Evolutionary conservation across 2,113 vertebrate genomes (phyloP).

Genomic region (Neomonachus schauinslandi): DNA sequence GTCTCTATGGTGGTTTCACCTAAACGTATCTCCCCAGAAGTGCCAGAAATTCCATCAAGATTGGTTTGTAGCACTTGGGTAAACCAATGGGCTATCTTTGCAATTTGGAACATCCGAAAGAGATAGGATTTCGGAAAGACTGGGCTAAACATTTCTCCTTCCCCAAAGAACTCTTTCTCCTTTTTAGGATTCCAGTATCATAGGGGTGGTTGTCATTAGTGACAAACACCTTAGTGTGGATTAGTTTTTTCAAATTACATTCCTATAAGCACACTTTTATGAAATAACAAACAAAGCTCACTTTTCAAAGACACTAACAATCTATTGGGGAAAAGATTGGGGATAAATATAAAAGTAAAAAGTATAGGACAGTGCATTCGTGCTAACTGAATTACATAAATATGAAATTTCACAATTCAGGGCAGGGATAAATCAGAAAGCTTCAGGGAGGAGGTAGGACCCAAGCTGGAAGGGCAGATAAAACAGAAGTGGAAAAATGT

Average conservation of each 20-base stretch:
- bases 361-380: neutral
- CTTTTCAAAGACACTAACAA: neutral
- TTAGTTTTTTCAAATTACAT: neutral
- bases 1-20: neutral
- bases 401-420: neutral
- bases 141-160: neutral
- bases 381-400: neutral
- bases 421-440: neutral
- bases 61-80: neutral
- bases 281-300: neutral
- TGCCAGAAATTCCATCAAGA: neutral
- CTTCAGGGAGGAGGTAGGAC: neutral
- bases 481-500: neutral
- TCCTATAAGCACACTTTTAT: neutral
- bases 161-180: neutral
- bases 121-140: neutral
- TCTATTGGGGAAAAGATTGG: neutral
- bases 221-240: neutral
- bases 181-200: neutral
- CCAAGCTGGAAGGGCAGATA: neutral
- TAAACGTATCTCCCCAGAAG: neutral
- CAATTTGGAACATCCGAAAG: neutral
- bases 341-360: neutral
- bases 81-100: neutral
- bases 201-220: neutral